phyloP scores from a whole-genome alignment of 2,113 vertebrate genomes.

The Pongo pygmaeus region DNA sequence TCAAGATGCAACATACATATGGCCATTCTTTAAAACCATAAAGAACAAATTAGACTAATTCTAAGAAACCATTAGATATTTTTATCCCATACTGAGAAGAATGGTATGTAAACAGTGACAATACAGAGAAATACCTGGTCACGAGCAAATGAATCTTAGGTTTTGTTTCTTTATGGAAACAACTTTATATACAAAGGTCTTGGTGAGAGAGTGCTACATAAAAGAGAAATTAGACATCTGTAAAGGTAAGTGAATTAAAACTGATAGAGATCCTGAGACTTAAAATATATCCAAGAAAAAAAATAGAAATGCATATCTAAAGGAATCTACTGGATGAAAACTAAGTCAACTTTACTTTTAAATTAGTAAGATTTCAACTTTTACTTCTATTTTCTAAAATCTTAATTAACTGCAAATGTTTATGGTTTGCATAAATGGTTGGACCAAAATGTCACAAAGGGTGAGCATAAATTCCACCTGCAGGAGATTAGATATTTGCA shows the following conservation, averaged over 20 bases:
- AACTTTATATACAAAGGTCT: not conserved
- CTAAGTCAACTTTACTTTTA: not conserved
- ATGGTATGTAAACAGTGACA: not conserved
- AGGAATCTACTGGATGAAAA: not conserved
- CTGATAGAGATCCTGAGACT: not conserved
- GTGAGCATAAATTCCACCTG: constrained; percentile 17
- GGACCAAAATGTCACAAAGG: constrained; percentile 6
- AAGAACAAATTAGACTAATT: not conserved
- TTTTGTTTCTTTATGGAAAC: not conserved
- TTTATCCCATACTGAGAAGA: not conserved
- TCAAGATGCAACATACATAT: not conserved
- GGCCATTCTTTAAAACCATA: not conserved
- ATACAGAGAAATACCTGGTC: not conserved
- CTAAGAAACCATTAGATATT: not conserved
- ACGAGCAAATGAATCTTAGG: not conserved
- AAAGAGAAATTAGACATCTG: not conserved
- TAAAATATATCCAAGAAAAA: not conserved
- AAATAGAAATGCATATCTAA: not conserved
- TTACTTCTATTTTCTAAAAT: not conserved
- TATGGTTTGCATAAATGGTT: not conserved
- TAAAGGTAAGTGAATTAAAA: not conserved
- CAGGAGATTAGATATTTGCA: constrained; percentile 44
- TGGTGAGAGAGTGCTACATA: not conserved
- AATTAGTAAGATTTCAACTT: not conserved
- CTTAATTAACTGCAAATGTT: not conserved